Evolutionary conservation across 2,888 invertebrate species (phyloP), one percentile per base, ranked within the genome.

Genomic region (Kuschelorhynchus macadamiae): DNA sequence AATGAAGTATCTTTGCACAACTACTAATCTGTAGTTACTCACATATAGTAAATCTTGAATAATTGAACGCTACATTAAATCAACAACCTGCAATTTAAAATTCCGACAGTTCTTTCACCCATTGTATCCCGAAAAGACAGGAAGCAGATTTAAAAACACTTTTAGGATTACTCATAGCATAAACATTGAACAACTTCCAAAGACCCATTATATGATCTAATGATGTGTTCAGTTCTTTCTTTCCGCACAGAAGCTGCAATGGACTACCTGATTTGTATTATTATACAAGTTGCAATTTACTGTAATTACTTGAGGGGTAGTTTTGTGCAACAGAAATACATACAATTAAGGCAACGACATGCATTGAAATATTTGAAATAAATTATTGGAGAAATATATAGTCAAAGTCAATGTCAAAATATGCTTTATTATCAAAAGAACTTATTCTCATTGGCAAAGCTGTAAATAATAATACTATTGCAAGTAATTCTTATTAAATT

Each of bases 71-170:
- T 52, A 59, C 52, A 59, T 44, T 65, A 65, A 18, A 44, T 53
- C 44, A 33, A 42, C 36, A 65, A 65, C 65, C 65, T 65, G 59
- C 41, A 65, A 65, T 65, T 65, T 65, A 46, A 65, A 59, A 64
- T 59, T 33, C 25, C 49, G 32, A 11, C 9, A 46, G 57, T 18
- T n/a, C 44, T 12, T 47, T 33, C 8, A 8, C n/a, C 20, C 30
- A 41, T 60, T 50, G 39, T 44, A 17, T 21, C 14, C 36, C 36
- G 17, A n/a, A 60, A 55, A 50, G 39, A 63, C 68, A 68, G 68
- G 68, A 68, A 68, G 46, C 53, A 46, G 50, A 39, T 63, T 67
- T 59, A 52, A 57, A 57, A 68, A 49, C 53, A 66, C 60, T 62
- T 63, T 56, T 57, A 9, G 39, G 39, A 46, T 42, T 63, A 42